Evolutionary conservation across 2,797 vertebrate genomes (phyloP), one percentile per base, ranked within the genome.

Genomic region (Rhabdomys pumilio): DNA sequence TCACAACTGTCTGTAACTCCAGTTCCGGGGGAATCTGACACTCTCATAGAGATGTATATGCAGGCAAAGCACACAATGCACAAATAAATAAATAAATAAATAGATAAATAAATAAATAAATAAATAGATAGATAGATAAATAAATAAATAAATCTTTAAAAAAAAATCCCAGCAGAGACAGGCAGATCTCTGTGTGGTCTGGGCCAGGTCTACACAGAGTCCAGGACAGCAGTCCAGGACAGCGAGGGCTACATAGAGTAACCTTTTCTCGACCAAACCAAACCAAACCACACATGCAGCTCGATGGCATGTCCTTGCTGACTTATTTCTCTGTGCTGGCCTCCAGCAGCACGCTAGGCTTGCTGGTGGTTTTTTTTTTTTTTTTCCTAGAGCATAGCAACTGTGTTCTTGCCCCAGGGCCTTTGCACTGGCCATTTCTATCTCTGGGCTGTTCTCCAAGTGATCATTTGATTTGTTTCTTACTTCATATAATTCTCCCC

Each of bases 271-370:
- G 31, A 83, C 59, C 63, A 61, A 63, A 59, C 57, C 14, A 67
- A 20, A 31, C 13, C 53, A 22, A 8, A 38, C 26, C 82, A 20
- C 59, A 31, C 61, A 34, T 10, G 22, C 61, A 85, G 41, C 41
- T 65, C 44, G 81, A 44, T 38, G 38, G 34, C 59, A 34, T 31
- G 76, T 6, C 12, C 57, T 67, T 69, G 38, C 69, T 53, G n/a
- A 83, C 69, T 61, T 90, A 57, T 20, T 57, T 85, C 89, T 96
- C 44, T 65, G 57, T 41, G 44, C 50, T 83, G 47, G 63, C 41
- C 26, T 90, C 34, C 67, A 20, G 67, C 29, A 31, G 34, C 17
- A 47, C 3, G 12, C 10, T 47, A 53, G n/a, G 34, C n/a, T 81
- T 61, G 53, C 57, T 24, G n/a, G 22, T 47, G 6, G 4, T 1